Evolutionary conservation across 2,797 vertebrate species (phyloP).

Genomic region (Brachymystax lenok): DNA sequence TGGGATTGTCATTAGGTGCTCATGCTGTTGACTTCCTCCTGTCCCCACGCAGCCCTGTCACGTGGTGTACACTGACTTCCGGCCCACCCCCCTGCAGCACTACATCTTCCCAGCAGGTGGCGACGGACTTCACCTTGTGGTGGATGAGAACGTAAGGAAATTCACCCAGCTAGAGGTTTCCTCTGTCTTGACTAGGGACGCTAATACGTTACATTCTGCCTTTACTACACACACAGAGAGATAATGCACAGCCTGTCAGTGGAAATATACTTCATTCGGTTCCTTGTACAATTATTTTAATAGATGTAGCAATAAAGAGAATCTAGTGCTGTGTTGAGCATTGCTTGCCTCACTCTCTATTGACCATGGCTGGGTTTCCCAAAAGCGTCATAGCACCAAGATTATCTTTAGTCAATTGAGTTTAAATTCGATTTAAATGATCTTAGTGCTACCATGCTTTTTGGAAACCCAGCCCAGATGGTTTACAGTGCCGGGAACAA

Average conservation of each 20-base stretch:
- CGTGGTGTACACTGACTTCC: conserved; percentile 96
- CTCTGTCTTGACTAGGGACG: background rate
- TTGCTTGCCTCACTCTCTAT: background rate
- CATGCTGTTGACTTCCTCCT: background rate
- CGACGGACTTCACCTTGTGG: conserved; percentile 95
- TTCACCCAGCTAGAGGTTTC: too few relatives aligned
- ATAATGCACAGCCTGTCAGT: background rate
- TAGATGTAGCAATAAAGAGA: background rate
- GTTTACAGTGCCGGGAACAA: background rate
- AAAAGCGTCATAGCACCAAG: too few relatives aligned
- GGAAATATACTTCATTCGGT: background rate
- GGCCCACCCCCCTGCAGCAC: conserved; percentile 96
- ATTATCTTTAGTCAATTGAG: too few relatives aligned
- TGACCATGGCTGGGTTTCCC: background rate
- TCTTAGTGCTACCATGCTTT: too few relatives aligned
- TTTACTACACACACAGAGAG: background rate
- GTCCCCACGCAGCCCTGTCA: conserved; percentile 86
- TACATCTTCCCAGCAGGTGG: conserved; percentile 98
- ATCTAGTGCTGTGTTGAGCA: too few relatives aligned
- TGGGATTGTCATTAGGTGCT: background rate
- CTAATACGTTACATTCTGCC: background rate
- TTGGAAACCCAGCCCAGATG: background rate
- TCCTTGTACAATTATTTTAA: background rate
- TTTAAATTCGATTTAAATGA: too few relatives aligned
- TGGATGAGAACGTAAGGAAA: conserved; percentile 94